Evolutionary conservation across 1,140 invertebrate species (phyloP).

Genomic region (Mya arenaria): DNA sequence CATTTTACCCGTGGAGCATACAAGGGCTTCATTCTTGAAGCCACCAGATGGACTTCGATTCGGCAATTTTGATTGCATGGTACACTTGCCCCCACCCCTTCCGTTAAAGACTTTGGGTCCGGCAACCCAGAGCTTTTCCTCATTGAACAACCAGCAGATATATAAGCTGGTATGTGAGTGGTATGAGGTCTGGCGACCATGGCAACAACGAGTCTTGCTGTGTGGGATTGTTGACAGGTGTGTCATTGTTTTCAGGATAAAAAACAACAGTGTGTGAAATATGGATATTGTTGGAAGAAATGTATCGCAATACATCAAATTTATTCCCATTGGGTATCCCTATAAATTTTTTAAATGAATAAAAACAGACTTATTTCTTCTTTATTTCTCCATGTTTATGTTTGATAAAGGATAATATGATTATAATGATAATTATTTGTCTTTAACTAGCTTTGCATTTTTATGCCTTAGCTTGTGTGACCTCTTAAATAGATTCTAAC

Average conservation of each 20-base stretch:
- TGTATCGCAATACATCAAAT: no score
- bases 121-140: slow-evolving; percentile 59
- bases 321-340: no score
- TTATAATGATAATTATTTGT: no score
- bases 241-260: background rate
- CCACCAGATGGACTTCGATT: slow-evolving; percentile 68
- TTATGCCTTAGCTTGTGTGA: no score
- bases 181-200: slow-evolving; percentile 75
- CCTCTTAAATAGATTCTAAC: no score
- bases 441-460: no score
- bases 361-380: no score
- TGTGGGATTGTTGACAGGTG: slow-evolving; percentile 76
- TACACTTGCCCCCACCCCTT: slow-evolving; percentile 66
- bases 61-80: slow-evolving; percentile 74
- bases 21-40: slow-evolving; percentile 65
- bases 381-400: no score
- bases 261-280: background rate
- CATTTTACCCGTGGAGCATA: slow-evolving; percentile 68
- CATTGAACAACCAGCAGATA: slow-evolving; percentile 75
- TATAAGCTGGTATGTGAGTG: slow-evolving; percentile 74
- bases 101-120: slow-evolving; percentile 33
- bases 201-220: slow-evolving; percentile 75
- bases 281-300: no score
- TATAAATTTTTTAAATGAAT: no score
- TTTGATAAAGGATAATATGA: no score